A percentile compares a stretch with the other conserved stretches of the same genome.
These are phyloP conservation scores for Holocentrus rufus DNA, from an alignment of 2,797 vertebrate species.

Conservation along the genomic window DNA sequence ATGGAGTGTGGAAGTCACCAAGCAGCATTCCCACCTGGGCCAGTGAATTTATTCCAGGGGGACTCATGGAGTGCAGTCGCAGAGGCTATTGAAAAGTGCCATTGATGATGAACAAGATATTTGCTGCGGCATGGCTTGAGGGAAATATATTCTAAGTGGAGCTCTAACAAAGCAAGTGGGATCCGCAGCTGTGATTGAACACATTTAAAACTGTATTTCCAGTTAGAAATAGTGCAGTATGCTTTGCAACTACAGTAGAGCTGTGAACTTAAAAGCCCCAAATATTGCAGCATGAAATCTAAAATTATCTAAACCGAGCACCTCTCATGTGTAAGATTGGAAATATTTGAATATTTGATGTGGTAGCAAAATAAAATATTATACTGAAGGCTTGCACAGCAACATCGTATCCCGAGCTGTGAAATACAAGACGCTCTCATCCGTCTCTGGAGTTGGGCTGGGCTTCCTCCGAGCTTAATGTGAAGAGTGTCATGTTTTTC, in stretches of 20 bases:
- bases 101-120: slow-evolving; percentile 45
- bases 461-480: neutral
- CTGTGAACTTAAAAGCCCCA: neutral
- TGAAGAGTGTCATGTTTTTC: neutral
- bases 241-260: neutral
- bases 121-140: slow-evolving; percentile 42
- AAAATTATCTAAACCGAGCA: slow-evolving; percentile 16
- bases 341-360: slow-evolving; percentile 13
- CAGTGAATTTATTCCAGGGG: slow-evolving; percentile 54
- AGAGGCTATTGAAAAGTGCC: slow-evolving; percentile 44
- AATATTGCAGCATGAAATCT: slow-evolving; percentile 2
- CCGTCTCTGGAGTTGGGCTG: neutral
- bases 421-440: neutral
- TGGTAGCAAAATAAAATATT: slow-evolving; percentile 1
- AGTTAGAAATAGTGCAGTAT: too few relatives aligned
- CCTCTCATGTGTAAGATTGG: neutral
- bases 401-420: neutral
- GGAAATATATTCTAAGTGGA: slow-evolving; percentile 42
- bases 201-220: neutral
- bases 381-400: neutral
- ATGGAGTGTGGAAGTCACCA: slow-evolving; percentile 65
- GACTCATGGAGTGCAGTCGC: slow-evolving; percentile 19
- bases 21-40: slow-evolving; percentile 63
- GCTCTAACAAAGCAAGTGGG: slow-evolving; percentile 34
- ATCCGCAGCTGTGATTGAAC: slow-evolving; percentile 45